These are phyloP conservation scores for Aelia acuminata DNA, from an alignment of 2,888 invertebrate species.

Conservation along the genomic window DNA sequence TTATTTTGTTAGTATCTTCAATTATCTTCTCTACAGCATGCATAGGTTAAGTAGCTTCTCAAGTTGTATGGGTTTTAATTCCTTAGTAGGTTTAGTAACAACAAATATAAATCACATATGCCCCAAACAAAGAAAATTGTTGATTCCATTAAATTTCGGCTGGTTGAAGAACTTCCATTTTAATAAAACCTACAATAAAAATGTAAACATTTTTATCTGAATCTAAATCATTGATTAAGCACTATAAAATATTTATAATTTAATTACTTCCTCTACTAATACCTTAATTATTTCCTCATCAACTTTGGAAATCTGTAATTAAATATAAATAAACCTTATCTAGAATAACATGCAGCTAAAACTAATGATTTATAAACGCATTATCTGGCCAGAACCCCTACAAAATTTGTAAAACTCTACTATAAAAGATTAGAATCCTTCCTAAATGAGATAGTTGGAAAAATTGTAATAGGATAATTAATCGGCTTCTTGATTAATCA, in stretches of 20 bases:
- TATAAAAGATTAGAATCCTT: too few relatives aligned
- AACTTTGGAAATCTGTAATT: not conserved
- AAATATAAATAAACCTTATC: not conserved
- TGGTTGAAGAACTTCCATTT: constrained; percentile 37
- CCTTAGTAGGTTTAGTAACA: constrained; percentile 23
- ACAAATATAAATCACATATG: constrained; percentile 27
- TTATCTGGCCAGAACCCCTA: too few relatives aligned
- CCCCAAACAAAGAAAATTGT: constrained; percentile 28
- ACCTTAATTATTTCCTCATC: not conserved
- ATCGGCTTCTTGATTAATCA: too few relatives aligned
- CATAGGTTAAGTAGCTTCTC: constrained; percentile 18
- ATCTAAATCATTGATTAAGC: not conserved
- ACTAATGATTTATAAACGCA: too few relatives aligned
- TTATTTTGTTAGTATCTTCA: constrained; percentile 50
- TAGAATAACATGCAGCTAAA: too few relatives aligned
- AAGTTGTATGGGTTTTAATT: constrained; percentile 14
- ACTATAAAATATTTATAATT: not conserved
- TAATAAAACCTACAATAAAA: constrained; percentile 35
- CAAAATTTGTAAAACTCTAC: too few relatives aligned
- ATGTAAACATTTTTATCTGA: not conserved
- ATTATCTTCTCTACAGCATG: constrained; percentile 48
- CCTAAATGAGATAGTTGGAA: too few relatives aligned
- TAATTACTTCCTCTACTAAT: too few relatives aligned
- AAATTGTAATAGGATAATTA: too few relatives aligned
- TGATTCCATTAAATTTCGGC: not conserved